These are phyloP conservation scores for Noturus placidus DNA, from an alignment of 2,113 vertebrate species.

Conservation along the genomic window DNA sequence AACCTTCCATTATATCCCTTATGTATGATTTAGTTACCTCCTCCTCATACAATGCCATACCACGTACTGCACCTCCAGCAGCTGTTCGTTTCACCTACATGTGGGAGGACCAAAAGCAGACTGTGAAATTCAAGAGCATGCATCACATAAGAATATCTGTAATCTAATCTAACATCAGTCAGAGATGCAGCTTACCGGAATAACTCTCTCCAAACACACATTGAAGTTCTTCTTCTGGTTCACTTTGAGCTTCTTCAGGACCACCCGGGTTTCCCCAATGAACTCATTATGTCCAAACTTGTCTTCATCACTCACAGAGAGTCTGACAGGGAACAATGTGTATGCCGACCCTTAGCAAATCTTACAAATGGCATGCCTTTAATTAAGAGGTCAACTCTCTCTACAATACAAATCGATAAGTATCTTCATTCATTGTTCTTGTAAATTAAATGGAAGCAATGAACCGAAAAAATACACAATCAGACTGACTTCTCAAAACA, in stretches of 20 bases:
- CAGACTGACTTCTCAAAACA: neutral
- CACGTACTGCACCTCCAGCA: conserved; percentile 81
- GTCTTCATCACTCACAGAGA: conserved; percentile 96
- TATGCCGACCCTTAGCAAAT: conserved; percentile 29
- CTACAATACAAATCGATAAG: neutral
- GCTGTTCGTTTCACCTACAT: conserved; percentile 85
- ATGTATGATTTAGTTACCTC: conserved; percentile 75
- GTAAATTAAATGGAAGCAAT: conserved; percentile 10
- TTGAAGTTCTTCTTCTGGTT: conserved; percentile 95
- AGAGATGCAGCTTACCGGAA: conserved; percentile 78
- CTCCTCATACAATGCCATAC: conserved; percentile 94
- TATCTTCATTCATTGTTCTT: neutral
- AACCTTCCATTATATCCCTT: neutral
- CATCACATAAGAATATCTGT: conserved; percentile 1
- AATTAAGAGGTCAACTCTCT: conserved; percentile 34
- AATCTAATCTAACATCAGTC: neutral
- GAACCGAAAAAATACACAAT: neutral
- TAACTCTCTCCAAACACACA: conserved; percentile 92
- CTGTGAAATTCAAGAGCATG: conserved; percentile 28
- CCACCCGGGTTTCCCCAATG: conserved; percentile 93
- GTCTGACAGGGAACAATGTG: conserved; percentile 68
- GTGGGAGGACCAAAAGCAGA: neutral
- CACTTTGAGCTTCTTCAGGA: conserved; percentile 91
- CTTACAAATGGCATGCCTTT: conserved; percentile 39
- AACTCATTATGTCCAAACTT: conserved; percentile 98